A percentile compares a stretch with the other conserved stretches of the same genome.
phyloP scores from a whole-genome alignment of 1,140 invertebrate species.

The Saccostrea echinata region DNA sequence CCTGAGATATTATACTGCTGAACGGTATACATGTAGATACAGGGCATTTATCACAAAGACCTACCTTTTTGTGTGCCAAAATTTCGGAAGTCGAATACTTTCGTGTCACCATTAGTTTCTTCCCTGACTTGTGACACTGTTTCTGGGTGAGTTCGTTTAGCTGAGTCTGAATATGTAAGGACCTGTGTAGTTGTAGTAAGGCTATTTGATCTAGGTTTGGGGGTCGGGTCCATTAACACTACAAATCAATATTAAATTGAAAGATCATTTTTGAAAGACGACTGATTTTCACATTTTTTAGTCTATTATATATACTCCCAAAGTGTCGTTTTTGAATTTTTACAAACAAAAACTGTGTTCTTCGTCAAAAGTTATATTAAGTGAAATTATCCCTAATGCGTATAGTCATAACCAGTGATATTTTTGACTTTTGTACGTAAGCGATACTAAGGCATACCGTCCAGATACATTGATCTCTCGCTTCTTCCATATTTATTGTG shows the following conservation, averaged over 20 bases:
- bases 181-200: background rate
- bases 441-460: conserved; percentile 15
- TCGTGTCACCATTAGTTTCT: background rate
- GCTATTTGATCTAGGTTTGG: background rate
- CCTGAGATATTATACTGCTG: too few species aligned
- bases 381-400: background rate
- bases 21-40: too few species aligned
- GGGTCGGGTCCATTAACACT: background rate
- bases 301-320: background rate
- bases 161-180: background rate
- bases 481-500: conserved; percentile 45
- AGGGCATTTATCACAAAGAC: background rate
- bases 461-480: conserved; percentile 43
- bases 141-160: conserved; percentile 12
- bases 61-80: background rate
- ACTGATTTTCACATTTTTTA: background rate
- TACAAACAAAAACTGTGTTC: background rate
- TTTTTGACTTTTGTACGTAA: background rate
- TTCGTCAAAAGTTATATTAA: too few species aligned
- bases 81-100: background rate
- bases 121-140: background rate
- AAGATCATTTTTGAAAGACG: background rate
- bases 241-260: background rate
- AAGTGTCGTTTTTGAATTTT: background rate
- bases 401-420: conserved; percentile 12